A percentile compares a stretch with the other conserved stretches of the same genome.
Evolutionary conservation across 2,888 invertebrate species (phyloP).

Genomic region (Alitta virens): DNA sequence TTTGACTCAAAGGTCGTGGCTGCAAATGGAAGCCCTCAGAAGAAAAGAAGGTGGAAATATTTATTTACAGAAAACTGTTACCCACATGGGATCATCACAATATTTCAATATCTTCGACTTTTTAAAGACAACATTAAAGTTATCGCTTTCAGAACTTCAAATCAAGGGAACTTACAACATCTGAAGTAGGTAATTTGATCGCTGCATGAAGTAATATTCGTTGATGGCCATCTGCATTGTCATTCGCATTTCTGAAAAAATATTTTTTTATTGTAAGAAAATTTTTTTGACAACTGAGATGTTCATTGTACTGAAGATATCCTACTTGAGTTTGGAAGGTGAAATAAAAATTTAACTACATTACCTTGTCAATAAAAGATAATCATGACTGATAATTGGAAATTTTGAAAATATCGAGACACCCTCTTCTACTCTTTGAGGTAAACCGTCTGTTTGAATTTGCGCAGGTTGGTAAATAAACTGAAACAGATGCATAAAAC

Average conservation of each 20-base stretch:
- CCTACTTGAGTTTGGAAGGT: no score
- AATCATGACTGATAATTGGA: slow-evolving; percentile 34
- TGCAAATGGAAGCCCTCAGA: no score
- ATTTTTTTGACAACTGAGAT: no score
- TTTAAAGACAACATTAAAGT: no score
- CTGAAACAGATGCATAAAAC: slow-evolving; percentile 29
- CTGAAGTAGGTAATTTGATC: slow-evolving; percentile 32
- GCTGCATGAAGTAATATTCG: slow-evolving; percentile 38
- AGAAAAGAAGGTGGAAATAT: no score
- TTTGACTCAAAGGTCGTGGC: no score
- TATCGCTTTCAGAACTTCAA: no score
- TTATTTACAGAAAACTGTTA: no score
- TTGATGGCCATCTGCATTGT: slow-evolving; percentile 40
- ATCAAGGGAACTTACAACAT: slow-evolving; percentile 32
- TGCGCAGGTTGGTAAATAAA: slow-evolving; percentile 43
- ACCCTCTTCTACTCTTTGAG: slow-evolving; percentile 37
- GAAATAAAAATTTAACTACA: slow-evolving; percentile 3
- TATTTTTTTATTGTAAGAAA: not conserved
- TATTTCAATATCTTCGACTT: no score
- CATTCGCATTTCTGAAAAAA: slow-evolving; percentile 31
- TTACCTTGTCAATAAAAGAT: slow-evolving; percentile 18
- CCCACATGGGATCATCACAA: no score
- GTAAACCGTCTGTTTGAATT: slow-evolving; percentile 32
- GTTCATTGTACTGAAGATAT: no score
- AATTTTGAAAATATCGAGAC: slow-evolving; percentile 42